Percentiles rank a stretch among this genome's conserved stretches.
Evolutionary conservation across 2,113 vertebrate species (phyloP).

Genomic region (Thalassoma bifasciatum): DNA sequence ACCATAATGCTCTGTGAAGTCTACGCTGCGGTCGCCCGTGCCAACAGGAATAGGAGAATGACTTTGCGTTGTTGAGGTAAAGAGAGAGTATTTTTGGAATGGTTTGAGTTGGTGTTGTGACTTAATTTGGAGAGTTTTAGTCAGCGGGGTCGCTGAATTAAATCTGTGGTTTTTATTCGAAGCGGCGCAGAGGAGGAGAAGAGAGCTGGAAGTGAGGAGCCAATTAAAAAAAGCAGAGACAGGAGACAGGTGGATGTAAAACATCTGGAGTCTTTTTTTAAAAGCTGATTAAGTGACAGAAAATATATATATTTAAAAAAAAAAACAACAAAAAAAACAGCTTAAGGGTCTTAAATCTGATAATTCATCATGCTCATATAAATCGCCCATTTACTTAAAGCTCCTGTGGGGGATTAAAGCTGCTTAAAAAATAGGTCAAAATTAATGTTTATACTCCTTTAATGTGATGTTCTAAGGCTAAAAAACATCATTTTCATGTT

Average conservation of each 20-base stretch:
- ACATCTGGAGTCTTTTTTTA: background rate
- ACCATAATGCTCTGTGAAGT: slow-evolving; percentile 69
- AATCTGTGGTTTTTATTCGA: background rate
- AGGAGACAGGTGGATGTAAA: background rate
- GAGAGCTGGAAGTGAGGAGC: too few relatives aligned
- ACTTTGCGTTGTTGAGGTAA: slow-evolving; percentile 18
- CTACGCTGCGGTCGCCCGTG: slow-evolving; percentile 48
- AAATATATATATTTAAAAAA: background rate
- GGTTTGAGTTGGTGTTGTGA: slow-evolving; percentile 8
- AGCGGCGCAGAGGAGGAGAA: too few relatives aligned
- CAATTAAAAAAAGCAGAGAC: too few relatives aligned
- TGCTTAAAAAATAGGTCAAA: too few relatives aligned
- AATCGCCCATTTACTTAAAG: too few relatives aligned
- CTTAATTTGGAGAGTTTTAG: slow-evolving; percentile 7
- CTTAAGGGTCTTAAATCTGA: too few relatives aligned
- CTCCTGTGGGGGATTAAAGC: too few relatives aligned
- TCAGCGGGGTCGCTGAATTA: background rate
- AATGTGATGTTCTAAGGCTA: too few relatives aligned
- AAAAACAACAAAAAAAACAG: background rate
- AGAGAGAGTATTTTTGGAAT: slow-evolving; percentile 14
- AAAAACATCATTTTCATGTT: too few relatives aligned
- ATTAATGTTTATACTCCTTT: too few relatives aligned
- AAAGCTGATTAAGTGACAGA: background rate
- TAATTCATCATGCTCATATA: too few relatives aligned
- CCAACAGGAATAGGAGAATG: slow-evolving; percentile 36